These are phyloP conservation scores for Poeciliopsis retropinna DNA, from an alignment of 2,113 vertebrate genomes.

Conservation along the genomic window DNA sequence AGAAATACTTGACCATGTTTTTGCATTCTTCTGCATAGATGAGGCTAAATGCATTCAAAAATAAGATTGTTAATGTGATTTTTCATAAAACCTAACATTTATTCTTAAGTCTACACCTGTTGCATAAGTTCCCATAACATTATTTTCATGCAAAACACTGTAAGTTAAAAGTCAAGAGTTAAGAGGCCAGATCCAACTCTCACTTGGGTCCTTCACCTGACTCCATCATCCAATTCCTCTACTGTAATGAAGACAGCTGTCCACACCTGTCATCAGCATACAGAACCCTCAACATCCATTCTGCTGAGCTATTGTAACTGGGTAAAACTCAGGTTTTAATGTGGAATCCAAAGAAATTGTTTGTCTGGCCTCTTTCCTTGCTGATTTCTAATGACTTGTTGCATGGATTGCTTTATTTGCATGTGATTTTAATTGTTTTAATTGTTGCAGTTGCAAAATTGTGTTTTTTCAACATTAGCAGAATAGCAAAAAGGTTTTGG, in stretches of 20 bases:
- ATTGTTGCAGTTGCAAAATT: too few relatives aligned
- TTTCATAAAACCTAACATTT: not conserved
- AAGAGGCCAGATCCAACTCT: slow-evolving; percentile 37
- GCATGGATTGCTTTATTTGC: too few relatives aligned
- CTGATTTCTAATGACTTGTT: too few relatives aligned
- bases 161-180: not conserved
- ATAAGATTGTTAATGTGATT: not conserved
- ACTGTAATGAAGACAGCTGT: slow-evolving; percentile 26
- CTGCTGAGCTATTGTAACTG: slow-evolving; percentile 1
- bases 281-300: slow-evolving; percentile 22
- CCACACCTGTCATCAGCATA: slow-evolving; percentile 50
- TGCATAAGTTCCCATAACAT: not conserved
- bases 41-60: not conserved
- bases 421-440: too few relatives aligned
- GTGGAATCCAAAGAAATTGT: too few relatives aligned
- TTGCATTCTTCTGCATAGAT: not conserved
- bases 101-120: not conserved
- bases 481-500: too few relatives aligned
- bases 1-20: not conserved
- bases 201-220: slow-evolving; percentile 41
- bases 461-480: too few relatives aligned
- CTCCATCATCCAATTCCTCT: slow-evolving; percentile 55
- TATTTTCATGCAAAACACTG: too few relatives aligned
- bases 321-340: too few relatives aligned
- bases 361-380: too few relatives aligned